Conservation (phyloP, 2,888 invertebrate genomes). For the Eristalis pertinax region DNA sequence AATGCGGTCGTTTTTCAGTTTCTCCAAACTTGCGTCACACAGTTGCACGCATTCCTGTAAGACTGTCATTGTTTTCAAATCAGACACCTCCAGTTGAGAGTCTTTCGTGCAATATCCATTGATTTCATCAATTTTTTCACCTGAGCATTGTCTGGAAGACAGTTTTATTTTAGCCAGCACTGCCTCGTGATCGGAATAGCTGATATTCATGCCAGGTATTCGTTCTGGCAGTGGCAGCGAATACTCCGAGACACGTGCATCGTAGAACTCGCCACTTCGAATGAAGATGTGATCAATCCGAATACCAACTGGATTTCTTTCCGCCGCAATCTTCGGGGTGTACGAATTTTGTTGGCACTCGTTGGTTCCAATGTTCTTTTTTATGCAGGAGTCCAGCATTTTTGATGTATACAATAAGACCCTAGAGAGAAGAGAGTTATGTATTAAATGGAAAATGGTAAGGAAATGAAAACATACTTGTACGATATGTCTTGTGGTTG, state of each 20-base stretch:
- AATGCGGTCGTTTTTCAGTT: slow-evolving; percentile 78
- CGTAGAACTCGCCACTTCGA: slow-evolving; percentile 75
- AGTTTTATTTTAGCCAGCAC: slow-evolving; percentile 84
- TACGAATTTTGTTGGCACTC: slow-evolving; percentile 92
- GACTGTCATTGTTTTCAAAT: slow-evolving; percentile 75
- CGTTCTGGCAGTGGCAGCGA: slow-evolving; percentile 88
- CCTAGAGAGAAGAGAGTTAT: slow-evolving; percentile 76
- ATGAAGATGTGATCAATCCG: slow-evolving; percentile 96
- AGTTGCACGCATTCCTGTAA: slow-evolving; percentile 78
- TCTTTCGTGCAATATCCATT: slow-evolving; percentile 15
- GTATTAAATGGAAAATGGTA: neutral
- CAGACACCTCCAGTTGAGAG: slow-evolving; percentile 49
- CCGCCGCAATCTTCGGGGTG: slow-evolving; percentile 83
- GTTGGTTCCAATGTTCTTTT: slow-evolving; percentile 86
- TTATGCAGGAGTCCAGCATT: slow-evolving; percentile 82
- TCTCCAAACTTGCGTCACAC: slow-evolving; percentile 78
- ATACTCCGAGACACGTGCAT: slow-evolving; percentile 83
- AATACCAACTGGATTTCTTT: slow-evolving; percentile 87
- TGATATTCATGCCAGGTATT: slow-evolving; percentile 87
- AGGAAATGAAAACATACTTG: slow-evolving; percentile 78
- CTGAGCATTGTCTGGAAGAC: slow-evolving; percentile 52
- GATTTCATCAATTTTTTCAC: slow-evolving; percentile 23
- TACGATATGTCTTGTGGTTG: slow-evolving; percentile 93
- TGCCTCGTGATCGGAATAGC: slow-evolving; percentile 96
- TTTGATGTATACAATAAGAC: slow-evolving; percentile 84